Evolutionary conservation across 1,140 invertebrate species (phyloP).

Genomic region (Anastrepha obliqua): DNA sequence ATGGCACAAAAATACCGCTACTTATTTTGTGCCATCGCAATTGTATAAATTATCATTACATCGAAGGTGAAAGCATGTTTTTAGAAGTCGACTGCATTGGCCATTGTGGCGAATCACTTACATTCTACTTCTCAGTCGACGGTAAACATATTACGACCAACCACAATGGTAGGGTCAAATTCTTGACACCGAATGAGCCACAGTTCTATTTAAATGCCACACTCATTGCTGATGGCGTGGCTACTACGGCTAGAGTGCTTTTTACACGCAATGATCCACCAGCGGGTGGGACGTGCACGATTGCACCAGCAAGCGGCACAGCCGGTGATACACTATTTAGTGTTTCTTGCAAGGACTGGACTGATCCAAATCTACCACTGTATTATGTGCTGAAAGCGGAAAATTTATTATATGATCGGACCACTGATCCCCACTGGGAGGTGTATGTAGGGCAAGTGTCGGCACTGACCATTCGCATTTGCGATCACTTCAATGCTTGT

Average conservation of each 20-base stretch:
- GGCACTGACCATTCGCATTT: not conserved
- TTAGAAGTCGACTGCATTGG: not conserved
- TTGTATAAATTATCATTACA: not conserved
- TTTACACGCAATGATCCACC: constrained; percentile 30
- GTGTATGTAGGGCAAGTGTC: not conserved
- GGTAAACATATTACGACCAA: not conserved
- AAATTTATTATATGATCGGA: not conserved
- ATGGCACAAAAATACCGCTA: constrained; percentile 16
- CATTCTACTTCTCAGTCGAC: not conserved
- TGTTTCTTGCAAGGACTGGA: not conserved
- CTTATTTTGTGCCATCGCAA: not conserved
- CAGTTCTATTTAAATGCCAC: not conserved
- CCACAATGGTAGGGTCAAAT: not conserved
- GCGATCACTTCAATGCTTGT: not conserved
- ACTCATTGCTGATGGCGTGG: not conserved
- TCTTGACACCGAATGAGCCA: not conserved
- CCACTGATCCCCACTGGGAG: constrained; percentile 24
- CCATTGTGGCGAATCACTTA: not conserved
- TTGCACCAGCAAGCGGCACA: not conserved
- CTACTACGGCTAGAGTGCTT: not conserved
- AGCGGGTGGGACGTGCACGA: not conserved
- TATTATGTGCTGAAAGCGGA: constrained; percentile 10
- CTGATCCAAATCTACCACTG: not conserved
- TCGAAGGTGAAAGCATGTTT: not conserved
- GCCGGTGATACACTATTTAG: constrained; percentile 18